These are phyloP conservation scores for Epinephelus awoara DNA, from an alignment of 2,797 vertebrate species.

Conservation along the genomic window DNA sequence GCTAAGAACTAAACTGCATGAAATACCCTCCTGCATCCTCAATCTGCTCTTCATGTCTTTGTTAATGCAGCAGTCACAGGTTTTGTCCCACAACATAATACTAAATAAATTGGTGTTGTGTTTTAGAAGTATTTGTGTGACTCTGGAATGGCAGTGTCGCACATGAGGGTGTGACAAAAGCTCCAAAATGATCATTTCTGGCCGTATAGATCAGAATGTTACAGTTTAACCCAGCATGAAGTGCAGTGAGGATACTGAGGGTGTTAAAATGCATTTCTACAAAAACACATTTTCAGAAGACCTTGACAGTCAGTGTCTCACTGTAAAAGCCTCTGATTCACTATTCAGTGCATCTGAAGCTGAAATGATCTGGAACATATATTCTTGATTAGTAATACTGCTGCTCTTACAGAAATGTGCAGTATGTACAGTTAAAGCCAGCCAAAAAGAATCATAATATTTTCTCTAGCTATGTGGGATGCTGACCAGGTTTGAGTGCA, in stretches of 20 bases:
- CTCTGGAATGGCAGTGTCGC: no score
- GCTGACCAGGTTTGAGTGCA: constrained; percentile 47
- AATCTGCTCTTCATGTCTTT: constrained; percentile 29
- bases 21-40: constrained; percentile 37
- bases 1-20: constrained; percentile 33
- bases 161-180: no score
- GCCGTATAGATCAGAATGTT: no score
- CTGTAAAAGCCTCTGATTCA: constrained; percentile 21
- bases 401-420: not conserved
- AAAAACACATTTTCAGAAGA: constrained; percentile 18
- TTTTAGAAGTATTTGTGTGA: no score
- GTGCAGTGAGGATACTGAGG: constrained; percentile 39
- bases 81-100: no score
- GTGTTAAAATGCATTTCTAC: constrained; percentile 39
- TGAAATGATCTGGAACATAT: constrained; percentile 1
- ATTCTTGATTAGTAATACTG: not conserved
- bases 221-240: not conserved
- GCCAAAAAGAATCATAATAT: not conserved
- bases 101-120: not conserved
- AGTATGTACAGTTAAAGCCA: not conserved
- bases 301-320: constrained; percentile 56
- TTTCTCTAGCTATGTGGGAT: constrained; percentile 23
- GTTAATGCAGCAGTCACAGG: not conserved
- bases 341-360: not conserved
- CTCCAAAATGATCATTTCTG: no score